phyloP scores from a whole-genome alignment of 1,140 invertebrate genomes.

The Aphelinus atriplicis region DNA sequence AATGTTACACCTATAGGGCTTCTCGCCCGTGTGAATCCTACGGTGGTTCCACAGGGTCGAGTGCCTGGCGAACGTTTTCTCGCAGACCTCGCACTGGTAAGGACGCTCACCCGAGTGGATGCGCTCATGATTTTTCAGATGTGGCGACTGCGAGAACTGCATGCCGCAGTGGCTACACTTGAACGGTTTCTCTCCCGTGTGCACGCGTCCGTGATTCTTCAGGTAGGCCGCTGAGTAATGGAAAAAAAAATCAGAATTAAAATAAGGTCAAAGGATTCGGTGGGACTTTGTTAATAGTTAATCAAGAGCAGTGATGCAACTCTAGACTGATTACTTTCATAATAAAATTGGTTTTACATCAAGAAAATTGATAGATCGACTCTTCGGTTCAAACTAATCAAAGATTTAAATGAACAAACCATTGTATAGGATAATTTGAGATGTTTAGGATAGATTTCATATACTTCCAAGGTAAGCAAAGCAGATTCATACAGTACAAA shows the following conservation, averaged over 20 bases:
- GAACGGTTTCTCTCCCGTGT: slow-evolving; percentile 86
- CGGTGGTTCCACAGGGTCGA: slow-evolving; percentile 91
- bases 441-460: too few species aligned
- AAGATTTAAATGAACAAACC: too few species aligned
- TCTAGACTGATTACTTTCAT: too few species aligned
- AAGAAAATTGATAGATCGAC: too few species aligned
- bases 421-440: too few species aligned
- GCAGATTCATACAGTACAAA: too few species aligned
- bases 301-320: too few species aligned
- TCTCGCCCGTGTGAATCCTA: slow-evolving; percentile 93
- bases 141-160: slow-evolving; percentile 88
- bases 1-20: slow-evolving; percentile 85
- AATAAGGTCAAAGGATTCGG: neutral
- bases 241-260: slow-evolving; percentile 9
- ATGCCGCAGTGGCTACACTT: slow-evolving; percentile 88
- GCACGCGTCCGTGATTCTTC: slow-evolving; percentile 90
- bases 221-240: slow-evolving; percentile 77
- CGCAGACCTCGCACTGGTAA: slow-evolving; percentile 91
- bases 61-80: slow-evolving; percentile 87
- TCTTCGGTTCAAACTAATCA: too few species aligned
- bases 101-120: slow-evolving; percentile 91
- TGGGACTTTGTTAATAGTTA: too few species aligned
- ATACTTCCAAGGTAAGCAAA: too few species aligned
- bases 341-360: too few species aligned
- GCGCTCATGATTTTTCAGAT: slow-evolving; percentile 91